Percentiles rank a stretch among this genome's conserved stretches.
Conservation (phyloP, 1,140 invertebrate species). For the Teleogryllus occipitalis region DNA sequence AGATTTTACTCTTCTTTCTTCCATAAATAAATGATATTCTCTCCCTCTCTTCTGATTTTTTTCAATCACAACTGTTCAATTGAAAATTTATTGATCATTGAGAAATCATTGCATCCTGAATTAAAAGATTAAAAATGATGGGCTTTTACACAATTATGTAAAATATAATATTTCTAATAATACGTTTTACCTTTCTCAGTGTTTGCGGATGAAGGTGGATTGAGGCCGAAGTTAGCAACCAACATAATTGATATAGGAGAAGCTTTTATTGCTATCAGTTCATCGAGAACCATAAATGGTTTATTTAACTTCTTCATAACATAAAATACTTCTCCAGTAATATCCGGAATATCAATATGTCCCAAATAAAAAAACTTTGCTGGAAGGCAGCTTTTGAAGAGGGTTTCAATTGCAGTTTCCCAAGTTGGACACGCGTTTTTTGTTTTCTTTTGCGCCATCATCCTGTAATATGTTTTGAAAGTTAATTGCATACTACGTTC, state of each 20-base stretch:
- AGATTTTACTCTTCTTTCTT: too few species aligned
- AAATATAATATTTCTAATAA: too few species aligned
- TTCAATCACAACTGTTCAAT: too few species aligned
- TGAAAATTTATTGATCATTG: too few species aligned
- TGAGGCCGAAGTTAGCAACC: neutral
- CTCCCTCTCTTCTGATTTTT: too few species aligned
- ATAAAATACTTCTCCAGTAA: neutral
- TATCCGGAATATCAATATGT: neutral
- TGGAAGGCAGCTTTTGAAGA: neutral
- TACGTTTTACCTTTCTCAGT: neutral
- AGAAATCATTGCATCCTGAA: too few species aligned
- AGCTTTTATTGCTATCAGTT: neutral
- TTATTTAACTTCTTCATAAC: neutral
- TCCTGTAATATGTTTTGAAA: neutral
- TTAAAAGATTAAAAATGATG: too few species aligned
- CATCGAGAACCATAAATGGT: neutral
- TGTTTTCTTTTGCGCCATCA: neutral
- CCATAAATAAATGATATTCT: too few species aligned
- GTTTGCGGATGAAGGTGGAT: neutral
- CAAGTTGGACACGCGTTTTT: neutral
- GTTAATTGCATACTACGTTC: too few species aligned
- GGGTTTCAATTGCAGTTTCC: neutral
- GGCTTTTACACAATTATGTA: too few species aligned
- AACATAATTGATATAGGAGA: neutral
- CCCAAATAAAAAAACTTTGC: neutral